Evolutionary conservation across 2,113 vertebrate genomes (phyloP).

Genomic region (Colaptes auratus): DNA sequence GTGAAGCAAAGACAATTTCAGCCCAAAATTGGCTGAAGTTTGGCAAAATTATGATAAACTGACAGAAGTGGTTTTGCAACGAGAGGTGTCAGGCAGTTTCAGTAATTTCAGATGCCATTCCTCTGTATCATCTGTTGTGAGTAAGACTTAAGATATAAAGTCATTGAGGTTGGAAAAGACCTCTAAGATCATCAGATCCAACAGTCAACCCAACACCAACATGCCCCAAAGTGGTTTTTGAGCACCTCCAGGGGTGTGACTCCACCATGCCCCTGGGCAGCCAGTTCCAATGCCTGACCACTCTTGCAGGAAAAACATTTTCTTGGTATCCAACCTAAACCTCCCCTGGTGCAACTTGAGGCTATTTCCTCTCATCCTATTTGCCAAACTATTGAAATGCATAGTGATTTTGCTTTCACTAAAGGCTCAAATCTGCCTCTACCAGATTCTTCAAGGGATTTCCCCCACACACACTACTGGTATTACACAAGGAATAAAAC

Average conservation of each 20-base stretch:
- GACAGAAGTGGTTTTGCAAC: background rate
- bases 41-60: background rate
- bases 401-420: background rate
- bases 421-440: background rate
- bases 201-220: no score
- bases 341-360: no score
- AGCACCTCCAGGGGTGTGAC: no score
- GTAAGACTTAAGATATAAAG: background rate
- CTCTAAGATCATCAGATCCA: no score
- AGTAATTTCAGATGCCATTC: background rate
- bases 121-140: background rate
- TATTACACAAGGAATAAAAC: background rate
- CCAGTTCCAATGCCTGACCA: no score
- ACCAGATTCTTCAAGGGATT: background rate
- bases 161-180: no score
- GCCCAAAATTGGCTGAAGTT: background rate
- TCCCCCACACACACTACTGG: accelerated
- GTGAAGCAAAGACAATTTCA: background rate
- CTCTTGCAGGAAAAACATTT: no score
- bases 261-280: no score
- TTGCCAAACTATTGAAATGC: background rate
- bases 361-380: no score
- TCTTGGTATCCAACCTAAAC: no score
- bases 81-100: background rate
- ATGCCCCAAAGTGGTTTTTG: no score